Base-by-base conservation (phyloP, 2,797 vertebrate species). In the Knipowitschia caucasica region DNA sequence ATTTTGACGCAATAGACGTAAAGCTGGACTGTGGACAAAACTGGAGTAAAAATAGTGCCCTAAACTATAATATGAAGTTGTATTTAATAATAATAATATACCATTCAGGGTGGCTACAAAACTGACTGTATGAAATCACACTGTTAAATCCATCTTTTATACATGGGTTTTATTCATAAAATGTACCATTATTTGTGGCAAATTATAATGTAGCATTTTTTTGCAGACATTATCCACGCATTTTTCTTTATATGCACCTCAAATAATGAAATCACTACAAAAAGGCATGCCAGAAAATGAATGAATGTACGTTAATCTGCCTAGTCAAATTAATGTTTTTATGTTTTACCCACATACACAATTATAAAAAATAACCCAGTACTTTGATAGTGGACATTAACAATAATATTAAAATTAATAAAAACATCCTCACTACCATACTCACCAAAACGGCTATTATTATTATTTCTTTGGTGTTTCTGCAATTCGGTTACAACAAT, bases 401-500 rank as follows among this genome's bases (percentile, higher is more conserved):
- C 24, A 53, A 56, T 20, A 21, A 61, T 52, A 34, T n/a, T 36
- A 57, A 60, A 40, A 47, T 23, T 69, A 55, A 56, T 86, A 84
- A 88, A 90, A 92, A 90, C 84, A 90, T 90, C 83, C 81, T 78
- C 75, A 84, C 86, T 89, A 92, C 93, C 45, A 33, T 49, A 23
- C 31, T 49, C 92, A 95, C 93, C 93, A 93, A 93, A 95, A 94
- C 89, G 89, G 91, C 90, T 88, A 91, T 88, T 89, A 91, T 83
- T 92, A 88, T 91, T n/a, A n/a, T n/a, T n/a, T 96, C 94, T 99
- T 99, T 99, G 95, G 95, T 95, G 94, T 95, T 89, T 94, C 90
- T 93, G 92, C 92, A 93, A 92, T 92, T 93, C 83, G 91, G 88
- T 84, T 86, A 84, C 80, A 81, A 71, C 81, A 86, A 49, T 49